Conservation (phyloP, 1,140 invertebrate species). For the Neodiprion virginianus region DNA sequence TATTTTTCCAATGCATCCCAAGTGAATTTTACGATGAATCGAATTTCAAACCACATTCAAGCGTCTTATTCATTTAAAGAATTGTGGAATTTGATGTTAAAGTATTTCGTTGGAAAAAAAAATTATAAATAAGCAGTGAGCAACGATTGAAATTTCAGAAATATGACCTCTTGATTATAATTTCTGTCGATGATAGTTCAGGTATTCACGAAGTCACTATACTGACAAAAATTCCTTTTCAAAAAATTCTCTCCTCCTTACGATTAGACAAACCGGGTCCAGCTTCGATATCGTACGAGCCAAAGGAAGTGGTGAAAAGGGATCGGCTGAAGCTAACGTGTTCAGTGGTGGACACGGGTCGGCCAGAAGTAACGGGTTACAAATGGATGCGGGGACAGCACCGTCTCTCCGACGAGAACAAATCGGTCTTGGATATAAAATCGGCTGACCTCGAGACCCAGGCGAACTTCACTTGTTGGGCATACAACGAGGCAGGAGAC, state of each 20-base stretch:
- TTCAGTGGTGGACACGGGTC: conserved; percentile 79
- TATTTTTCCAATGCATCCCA: no score
- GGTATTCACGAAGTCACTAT: no score
- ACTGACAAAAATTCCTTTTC: neutral
- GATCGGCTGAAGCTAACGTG: conserved; percentile 79
- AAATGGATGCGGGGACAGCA: conserved; percentile 81
- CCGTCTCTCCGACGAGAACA: conserved; percentile 74
- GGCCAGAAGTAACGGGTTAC: conserved; percentile 77
- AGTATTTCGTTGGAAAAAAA: neutral
- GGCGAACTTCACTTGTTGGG: conserved; percentile 87
- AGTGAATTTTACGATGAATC: no score
- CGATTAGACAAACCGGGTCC: conserved; percentile 75
- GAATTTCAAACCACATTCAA: no score
- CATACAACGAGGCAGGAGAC: conserved; percentile 81
- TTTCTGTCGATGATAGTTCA: no score
- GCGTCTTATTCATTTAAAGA: no score
- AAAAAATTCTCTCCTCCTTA: neutral
- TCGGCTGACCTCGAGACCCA: conserved; percentile 81
- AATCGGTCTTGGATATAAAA: conserved; percentile 77
- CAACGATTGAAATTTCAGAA: no score
- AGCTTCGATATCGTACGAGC: conserved; percentile 74
- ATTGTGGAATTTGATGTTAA: no score
- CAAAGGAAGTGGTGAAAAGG: conserved; percentile 79
- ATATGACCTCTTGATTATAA: no score
- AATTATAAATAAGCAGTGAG: neutral